These are phyloP conservation scores for Rhabditophanes sp. DNA, from an alignment of 2,888 invertebrate genomes.

Conservation along the genomic window DNA sequence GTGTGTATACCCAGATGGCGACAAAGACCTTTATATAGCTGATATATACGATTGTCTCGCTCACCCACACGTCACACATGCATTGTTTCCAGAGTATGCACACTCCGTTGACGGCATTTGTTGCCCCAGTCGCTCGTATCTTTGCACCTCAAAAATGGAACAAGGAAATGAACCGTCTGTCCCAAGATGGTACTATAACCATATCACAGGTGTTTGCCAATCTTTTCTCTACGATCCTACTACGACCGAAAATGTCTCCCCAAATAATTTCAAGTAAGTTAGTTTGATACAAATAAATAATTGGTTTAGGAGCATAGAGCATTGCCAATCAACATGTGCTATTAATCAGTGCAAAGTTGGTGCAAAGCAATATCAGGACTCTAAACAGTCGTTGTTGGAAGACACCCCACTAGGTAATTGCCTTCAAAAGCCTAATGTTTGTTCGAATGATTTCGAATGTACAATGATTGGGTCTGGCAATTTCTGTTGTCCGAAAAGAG, in stretches of 20 bases:
- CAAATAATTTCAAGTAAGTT: slow-evolving; percentile 25
- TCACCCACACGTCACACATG: slow-evolving; percentile 35
- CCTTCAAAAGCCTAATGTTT: slow-evolving; percentile 20
- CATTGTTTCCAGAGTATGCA: slow-evolving; percentile 31
- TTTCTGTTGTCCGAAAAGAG: slow-evolving; percentile 30
- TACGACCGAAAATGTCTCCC: slow-evolving; percentile 28
- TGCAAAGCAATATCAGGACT: slow-evolving; percentile 19
- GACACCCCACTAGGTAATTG: slow-evolving; percentile 32
- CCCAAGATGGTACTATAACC: slow-evolving; percentile 39
- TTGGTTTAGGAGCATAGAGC: neutral
- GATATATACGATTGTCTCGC: slow-evolving; percentile 36
- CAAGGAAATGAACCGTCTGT: slow-evolving; percentile 34
- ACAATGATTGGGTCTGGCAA: slow-evolving; percentile 30
- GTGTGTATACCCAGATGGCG: slow-evolving; percentile 39
- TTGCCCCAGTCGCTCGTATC: slow-evolving; percentile 34
- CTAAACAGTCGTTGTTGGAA: slow-evolving; percentile 23
- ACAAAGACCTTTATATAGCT: slow-evolving; percentile 29
- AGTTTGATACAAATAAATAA: slow-evolving; percentile 2
- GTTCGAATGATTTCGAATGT: slow-evolving; percentile 26
- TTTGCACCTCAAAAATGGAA: slow-evolving; percentile 34
- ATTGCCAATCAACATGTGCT: slow-evolving; percentile 1
- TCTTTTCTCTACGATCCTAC: slow-evolving; percentile 39
- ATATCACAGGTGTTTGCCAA: slow-evolving; percentile 33
- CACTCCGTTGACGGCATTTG: slow-evolving; percentile 36
- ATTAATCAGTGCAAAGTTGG: slow-evolving; percentile 26